A percentile compares a stretch with the other conserved stretches of the same genome.
These are phyloP conservation scores for Watsonalla binaria DNA, from an alignment of 2,888 invertebrate genomes.

Conservation along the genomic window DNA sequence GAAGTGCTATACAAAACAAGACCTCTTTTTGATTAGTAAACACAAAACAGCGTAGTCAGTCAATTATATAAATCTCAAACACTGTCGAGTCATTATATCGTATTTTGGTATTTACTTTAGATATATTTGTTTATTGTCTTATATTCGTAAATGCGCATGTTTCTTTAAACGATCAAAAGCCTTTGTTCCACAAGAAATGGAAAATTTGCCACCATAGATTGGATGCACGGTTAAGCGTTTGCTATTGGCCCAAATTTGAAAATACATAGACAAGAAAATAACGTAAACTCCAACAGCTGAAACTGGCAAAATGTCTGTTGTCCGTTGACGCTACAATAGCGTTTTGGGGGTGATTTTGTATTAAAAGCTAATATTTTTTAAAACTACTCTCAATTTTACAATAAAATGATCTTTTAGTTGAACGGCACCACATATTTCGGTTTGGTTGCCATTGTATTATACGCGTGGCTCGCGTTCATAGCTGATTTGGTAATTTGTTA, in stretches of 20 bases:
- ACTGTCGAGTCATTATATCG: too few species aligned
- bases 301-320: conserved; percentile 66
- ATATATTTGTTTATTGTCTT: too few species aligned
- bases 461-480: conserved; percentile 33
- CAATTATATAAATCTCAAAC: too few species aligned
- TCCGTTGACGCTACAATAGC: conserved; percentile 65
- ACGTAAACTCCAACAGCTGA: conserved; percentile 72
- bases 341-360: conserved; percentile 60
- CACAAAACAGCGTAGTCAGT: too few species aligned
- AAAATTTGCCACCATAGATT: too few species aligned
- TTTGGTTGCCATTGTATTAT: conserved; percentile 41
- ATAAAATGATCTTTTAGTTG: conserved; percentile 49
- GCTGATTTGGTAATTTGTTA: conserved; percentile 39
- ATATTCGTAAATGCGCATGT: too few species aligned
- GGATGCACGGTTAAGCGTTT: background rate
- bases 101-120: too few species aligned
- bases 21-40: too few species aligned
- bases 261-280: conserved; percentile 53
- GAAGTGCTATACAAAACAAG: too few species aligned
- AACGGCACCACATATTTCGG: conserved; percentile 30
- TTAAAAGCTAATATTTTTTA: conserved; percentile 28
- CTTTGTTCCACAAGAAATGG: too few species aligned
- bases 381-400: conserved; percentile 43
- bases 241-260: conserved; percentile 63
- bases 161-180: too few species aligned